phyloP scores from a whole-genome alignment of 2,797 vertebrate species.

The Chrysocyon brachyurus region DNA sequence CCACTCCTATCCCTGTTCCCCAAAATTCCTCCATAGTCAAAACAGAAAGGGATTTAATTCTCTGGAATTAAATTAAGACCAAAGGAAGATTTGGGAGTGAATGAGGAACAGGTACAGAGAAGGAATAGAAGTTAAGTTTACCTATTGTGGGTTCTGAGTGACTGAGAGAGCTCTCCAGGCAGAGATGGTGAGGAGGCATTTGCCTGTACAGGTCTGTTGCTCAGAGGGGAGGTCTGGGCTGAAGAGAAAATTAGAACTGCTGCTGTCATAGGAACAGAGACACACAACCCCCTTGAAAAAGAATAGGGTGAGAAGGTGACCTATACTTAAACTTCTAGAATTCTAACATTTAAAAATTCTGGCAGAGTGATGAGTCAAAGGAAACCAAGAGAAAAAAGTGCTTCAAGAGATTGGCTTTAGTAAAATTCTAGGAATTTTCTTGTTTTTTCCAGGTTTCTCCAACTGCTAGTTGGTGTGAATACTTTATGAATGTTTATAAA shows the following conservation, averaged over 20 bases:
- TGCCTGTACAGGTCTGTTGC: not conserved
- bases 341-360: not conserved
- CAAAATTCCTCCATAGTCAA: not conserved
- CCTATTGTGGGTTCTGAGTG: not conserved
- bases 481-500: constrained; percentile 13
- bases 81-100: not conserved
- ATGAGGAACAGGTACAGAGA: not conserved
- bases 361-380: not conserved
- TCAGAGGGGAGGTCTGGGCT: not conserved
- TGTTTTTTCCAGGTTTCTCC: not conserved
- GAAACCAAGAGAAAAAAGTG: not conserved
- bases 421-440: not conserved
- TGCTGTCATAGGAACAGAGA: not conserved
- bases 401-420: not conserved
- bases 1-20: not conserved
- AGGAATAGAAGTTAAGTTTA: not conserved
- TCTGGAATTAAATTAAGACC: not conserved
- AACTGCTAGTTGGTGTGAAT: not conserved
- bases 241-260: not conserved
- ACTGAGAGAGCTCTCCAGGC: not conserved
- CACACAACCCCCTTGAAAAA: not conserved
- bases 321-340: not conserved
- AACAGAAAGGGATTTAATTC: not conserved
- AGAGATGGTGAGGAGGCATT: not conserved
- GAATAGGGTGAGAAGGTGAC: not conserved